Percentiles rank a stretch among this genome's conserved stretches.
Conservation (phyloP, 30 jellyfish, hydroid and myxozoan species). For the Hydractinia echinata region DNA sequence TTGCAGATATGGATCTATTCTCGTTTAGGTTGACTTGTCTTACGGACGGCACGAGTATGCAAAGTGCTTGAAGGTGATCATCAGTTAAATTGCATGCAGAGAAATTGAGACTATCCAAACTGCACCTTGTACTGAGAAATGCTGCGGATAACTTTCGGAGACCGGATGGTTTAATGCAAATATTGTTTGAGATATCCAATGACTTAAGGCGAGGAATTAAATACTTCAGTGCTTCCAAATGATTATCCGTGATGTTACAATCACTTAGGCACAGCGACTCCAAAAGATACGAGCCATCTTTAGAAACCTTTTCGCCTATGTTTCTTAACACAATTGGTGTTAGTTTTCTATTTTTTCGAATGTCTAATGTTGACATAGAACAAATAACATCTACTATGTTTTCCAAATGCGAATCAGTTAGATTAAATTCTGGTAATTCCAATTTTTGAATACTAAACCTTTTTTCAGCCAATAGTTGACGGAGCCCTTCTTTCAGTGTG, state of each 20-base stretch:
- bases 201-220: neutral
- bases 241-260: neutral
- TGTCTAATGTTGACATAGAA: neutral
- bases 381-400: neutral
- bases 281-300: neutral
- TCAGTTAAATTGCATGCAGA: neutral
- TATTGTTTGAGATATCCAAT: neutral
- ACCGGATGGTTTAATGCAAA: neutral
- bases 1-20: neutral
- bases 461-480: too few species aligned
- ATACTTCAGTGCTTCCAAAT: constrained; percentile 3
- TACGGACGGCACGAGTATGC: neutral
- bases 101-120: neutral
- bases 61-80: neutral
- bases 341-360: neutral
- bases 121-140: neutral
- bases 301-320: neutral
- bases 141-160: neutral
- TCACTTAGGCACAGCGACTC: neutral
- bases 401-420: neutral
- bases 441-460: neutral
- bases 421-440: neutral
- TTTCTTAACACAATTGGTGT: neutral
- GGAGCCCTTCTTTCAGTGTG: too few species aligned
- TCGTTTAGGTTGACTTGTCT: neutral